Base-by-base conservation (phyloP, 2,888 invertebrate species). In the Dolichopus griseipennis region DNA sequence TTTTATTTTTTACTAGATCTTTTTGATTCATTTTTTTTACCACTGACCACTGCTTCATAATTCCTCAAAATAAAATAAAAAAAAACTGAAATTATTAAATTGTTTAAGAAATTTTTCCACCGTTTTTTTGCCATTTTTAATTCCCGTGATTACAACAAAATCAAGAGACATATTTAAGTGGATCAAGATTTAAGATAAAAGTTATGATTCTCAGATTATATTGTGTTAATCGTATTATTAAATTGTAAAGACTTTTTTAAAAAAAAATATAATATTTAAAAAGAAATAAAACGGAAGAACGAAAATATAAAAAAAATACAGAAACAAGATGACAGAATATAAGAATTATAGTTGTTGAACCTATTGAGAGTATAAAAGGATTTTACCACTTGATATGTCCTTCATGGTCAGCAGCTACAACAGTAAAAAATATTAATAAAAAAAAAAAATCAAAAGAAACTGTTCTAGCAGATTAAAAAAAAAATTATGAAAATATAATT, bases 111-210 rank as follows among this genome's bases (percentile, higher is more conserved):
- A 37, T 37, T 37, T 10, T 37, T 37, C 12, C 8, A 10, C 37
- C 8, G 37, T 1, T 37, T 37, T 10, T 37, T 27, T 37, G 12
- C 8, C 8, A 9, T 37, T 37, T 8, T 37, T 37, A 37, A 37
- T 27, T 27, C 27, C 37, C 37, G 37, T 52, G 52, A 52, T 52
- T 52, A 52, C n/a, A 18, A 52, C 15, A 18, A 52, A 52, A 52
- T 52, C 52, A 52, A 52, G 52, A 52, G 52, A 52, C n/a, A 15
- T 52, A 52, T 6, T 12, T 52, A 52, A 52, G 18, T 52, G 52
- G 52, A 52, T 52, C 52, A 52, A 52, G 52, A 52, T 52, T 52
- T 15, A 52, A 52, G 52, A 52, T 52, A 52, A 52, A 52, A 52
- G 12, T 15, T 52, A 52, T 52, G 18, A 52, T 52, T 52, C 18